Base-by-base conservation (phyloP, 1,140 invertebrate genomes). In the Spodoptera litura region DNA sequence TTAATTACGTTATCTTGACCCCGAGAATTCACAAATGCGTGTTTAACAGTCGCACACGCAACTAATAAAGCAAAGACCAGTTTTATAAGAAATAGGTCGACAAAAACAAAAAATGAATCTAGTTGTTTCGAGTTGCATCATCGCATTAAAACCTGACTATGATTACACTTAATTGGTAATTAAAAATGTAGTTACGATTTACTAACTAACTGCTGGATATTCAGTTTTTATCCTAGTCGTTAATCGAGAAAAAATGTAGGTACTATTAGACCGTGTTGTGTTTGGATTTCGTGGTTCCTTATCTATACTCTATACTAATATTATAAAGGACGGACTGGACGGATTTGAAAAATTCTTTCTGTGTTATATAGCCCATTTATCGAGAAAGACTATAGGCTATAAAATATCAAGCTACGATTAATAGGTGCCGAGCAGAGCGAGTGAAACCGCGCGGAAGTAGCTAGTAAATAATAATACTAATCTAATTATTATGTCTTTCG, bases 181-280 rank as follows among this genome's bases (percentile, higher is more conserved):
- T 49, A 49, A 44, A 44, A 64, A 5, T 35, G 27, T 20, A 25
- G 62, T 66, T 66, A 66, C 62, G 62, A 49, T 10, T 49, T 11
- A 49, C 9, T 2, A 44, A 15, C 61, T 3, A 66, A n/a, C 38
- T 66, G 10, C 20, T 66, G 11, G 20, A 49, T 44, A 49, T 66
- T 66, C 35, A 31, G 62, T 66, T 66, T 66, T 66, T 66, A 49
- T 51, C 49, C 15, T 66, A 66, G 13, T 38, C 59, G 38, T 44
- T 49, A 49, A 6, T 49, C 4, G 6, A 15, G 38, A 66, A 66
- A 66, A 66, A 49, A 66, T n/a, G n/a, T n/a, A n/a, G 10, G 3
- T n/a, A 20, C 35, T 4, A 0, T 31, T 49, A 49, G 38, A 15
- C 10, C 15, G 62, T 12, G 38, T 49, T 11, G 38, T 44, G 15